Conservation (phyloP, 2,797 vertebrate genomes). For the Knipowitschia caucasica region DNA sequence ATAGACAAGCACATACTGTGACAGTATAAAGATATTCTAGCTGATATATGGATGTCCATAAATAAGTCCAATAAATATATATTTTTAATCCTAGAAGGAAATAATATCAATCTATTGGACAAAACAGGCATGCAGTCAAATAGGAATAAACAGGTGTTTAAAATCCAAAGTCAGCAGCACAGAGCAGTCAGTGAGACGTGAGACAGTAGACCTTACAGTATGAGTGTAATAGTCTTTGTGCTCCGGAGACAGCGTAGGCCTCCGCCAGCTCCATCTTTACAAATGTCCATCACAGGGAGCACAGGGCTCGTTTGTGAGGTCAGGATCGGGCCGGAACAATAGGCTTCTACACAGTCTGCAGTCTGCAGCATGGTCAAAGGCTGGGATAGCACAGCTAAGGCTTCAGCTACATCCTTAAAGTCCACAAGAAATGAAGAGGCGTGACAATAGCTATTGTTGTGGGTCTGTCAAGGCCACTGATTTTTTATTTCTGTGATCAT, state of each 20-base stretch:
- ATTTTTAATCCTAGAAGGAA: too few relatives aligned
- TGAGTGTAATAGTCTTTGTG: slow-evolving; percentile 76
- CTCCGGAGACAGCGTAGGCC: slow-evolving; percentile 82
- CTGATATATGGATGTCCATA: too few relatives aligned
- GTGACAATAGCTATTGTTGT: slow-evolving; percentile 63
- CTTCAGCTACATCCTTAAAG: slow-evolving; percentile 71
- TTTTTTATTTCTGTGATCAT: slow-evolving; percentile 38
- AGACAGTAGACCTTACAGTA: slow-evolving; percentile 65
- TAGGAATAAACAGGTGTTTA: too few relatives aligned
- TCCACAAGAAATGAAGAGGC: slow-evolving; percentile 66
- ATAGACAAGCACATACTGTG: too few relatives aligned
- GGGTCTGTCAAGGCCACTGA: slow-evolving; percentile 38
- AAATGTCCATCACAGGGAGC: slow-evolving; percentile 65
- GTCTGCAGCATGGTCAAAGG: slow-evolving; percentile 72
- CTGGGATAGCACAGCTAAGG: slow-evolving; percentile 68
- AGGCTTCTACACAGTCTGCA: slow-evolving; percentile 63
- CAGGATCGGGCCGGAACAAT: slow-evolving; percentile 75
- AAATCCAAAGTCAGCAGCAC: slow-evolving; percentile 47
- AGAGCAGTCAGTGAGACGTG: slow-evolving; percentile 60
- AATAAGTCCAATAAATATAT: too few relatives aligned
- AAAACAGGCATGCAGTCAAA: too few relatives aligned
- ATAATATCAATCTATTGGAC: too few relatives aligned
- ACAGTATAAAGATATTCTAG: too few relatives aligned
- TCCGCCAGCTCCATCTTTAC: slow-evolving; percentile 75
- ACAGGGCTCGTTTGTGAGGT: slow-evolving; percentile 79